Base-by-base conservation (phyloP, 2,888 invertebrate species). In the Odontomyia ornata region DNA sequence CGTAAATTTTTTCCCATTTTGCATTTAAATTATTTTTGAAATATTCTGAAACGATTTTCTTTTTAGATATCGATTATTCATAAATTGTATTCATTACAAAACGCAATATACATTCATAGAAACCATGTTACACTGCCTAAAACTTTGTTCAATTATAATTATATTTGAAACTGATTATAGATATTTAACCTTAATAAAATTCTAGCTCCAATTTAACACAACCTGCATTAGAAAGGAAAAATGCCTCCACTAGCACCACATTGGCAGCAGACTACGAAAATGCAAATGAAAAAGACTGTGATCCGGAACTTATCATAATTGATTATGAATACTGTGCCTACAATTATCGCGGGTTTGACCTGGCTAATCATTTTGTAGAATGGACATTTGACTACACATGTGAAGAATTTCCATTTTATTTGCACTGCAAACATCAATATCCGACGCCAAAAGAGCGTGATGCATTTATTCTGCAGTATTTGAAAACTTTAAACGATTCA, bases 311-410 rank as follows among this genome's bases (percentile, higher is more conserved):
- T 43, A 93, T 94, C 18, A 89, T 96, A 30, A 96, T 95, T 83
- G 98, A 98, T 85, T 98, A 95, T 84, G 97, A 98, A 87, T 98
- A 97, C 84, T 97, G 97, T 86, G 95, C 97, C 0, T 98, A 98
- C 87, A 97, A 98, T 84, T 95, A 95, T 82, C 89, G 97, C 72
- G 96, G 93, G 0, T 98, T 97, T 86, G 98, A 98, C 86, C 88
- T 98, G 71, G 97, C 97, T 1, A 98, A 98, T 86, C 98, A 98
- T 83, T 97, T 98, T 85, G 90, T 95, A 80, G 98, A 98, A 85
- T 96, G 96, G 95, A 91, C 91, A 0, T 95, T 95, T 84, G 95
- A 97, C 84, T 97, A 98, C 85, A 95, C 93, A 0, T 91, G 91
- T 77, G 89, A 91, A 0, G 89, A 91, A 43, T 90, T 91, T 81